Percentiles rank a stretch among this genome's conserved stretches.
Evolutionary conservation across 2,113 vertebrate genomes (phyloP).

Genomic region (Balaeniceps rex): DNA sequence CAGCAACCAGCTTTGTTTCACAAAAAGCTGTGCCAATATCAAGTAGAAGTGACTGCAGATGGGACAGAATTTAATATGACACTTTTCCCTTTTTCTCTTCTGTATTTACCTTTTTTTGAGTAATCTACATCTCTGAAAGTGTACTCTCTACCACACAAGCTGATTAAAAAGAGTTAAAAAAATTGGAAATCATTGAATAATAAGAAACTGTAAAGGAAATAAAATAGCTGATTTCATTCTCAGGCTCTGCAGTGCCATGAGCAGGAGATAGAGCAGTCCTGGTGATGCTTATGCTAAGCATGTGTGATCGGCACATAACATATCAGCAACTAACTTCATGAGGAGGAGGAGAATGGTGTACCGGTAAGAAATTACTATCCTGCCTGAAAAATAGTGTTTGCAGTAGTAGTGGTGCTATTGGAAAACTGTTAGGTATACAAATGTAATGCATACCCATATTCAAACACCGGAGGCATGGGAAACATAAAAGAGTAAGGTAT

Average conservation of each 20-base stretch:
- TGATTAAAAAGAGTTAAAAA: not conserved
- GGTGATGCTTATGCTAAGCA: not conserved
- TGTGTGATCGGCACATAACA: rapidly evolving
- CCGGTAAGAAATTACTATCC: not conserved
- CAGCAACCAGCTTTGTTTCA: not conserved
- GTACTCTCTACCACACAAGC: not conserved
- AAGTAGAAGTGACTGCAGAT: not conserved
- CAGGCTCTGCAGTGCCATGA: not conserved
- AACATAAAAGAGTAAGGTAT: not conserved
- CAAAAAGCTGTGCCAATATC: not conserved
- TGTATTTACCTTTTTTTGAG: not conserved
- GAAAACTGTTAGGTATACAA: not conserved
- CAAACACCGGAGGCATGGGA: not conserved
- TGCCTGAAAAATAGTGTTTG: not conserved
- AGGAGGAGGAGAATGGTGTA: not conserved
- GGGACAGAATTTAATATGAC: not conserved
- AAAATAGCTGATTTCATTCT: not conserved
- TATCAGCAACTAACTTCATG: not conserved
- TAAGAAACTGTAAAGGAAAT: not conserved
- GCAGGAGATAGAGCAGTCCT: not conserved
- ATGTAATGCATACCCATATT: not conserved
- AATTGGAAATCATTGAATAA: not conserved
- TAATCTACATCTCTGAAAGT: not conserved
- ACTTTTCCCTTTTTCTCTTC: not conserved
- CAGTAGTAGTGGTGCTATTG: not conserved